Evolutionary conservation across 2,888 invertebrate genomes (phyloP).

Genomic region (Drosophila stalkeri): DNA sequence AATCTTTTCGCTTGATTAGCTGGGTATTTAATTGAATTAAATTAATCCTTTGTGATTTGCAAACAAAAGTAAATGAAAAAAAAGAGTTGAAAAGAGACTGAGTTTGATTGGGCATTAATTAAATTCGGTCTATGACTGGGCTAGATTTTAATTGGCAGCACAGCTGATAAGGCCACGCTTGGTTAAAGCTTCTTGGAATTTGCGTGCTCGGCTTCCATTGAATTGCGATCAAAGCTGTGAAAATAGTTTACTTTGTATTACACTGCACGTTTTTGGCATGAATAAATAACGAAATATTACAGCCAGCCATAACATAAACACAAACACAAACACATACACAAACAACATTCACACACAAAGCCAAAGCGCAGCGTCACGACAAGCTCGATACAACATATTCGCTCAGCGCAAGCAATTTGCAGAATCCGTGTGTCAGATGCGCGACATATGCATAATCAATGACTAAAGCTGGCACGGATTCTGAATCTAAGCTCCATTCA

Average conservation of each 20-base stretch:
- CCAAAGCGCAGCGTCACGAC: constrained; percentile 2
- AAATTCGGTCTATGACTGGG: constrained; percentile 27
- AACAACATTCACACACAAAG: not conserved
- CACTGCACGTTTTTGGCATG: constrained; percentile 65
- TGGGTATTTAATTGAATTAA: constrained; percentile 1
- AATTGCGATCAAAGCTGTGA: not conserved
- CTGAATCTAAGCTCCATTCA: constrained; percentile 49
- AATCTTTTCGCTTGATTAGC: constrained; percentile 52
- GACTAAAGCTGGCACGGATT: constrained; percentile 48
- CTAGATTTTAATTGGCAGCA: constrained; percentile 52
- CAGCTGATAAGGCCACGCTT: constrained; percentile 23
- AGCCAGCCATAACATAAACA: constrained; percentile 43
- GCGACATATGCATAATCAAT: constrained; percentile 61
- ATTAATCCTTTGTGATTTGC: constrained; percentile 46
- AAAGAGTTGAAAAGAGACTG: not conserved
- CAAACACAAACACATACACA: constrained; percentile 21
- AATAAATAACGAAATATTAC: constrained; percentile 66
- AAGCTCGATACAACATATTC: not conserved
- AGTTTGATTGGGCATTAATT: constrained; percentile 50
- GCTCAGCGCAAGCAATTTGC: constrained; percentile 10
- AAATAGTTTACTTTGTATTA: constrained; percentile 31
- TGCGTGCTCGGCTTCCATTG: not conserved
- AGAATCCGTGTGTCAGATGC: constrained; percentile 9
- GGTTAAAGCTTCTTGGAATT: not conserved
- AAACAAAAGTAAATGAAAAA: constrained; percentile 4